Conservation (phyloP, 2,888 invertebrate genomes). For the Pyrrhosoma nymphula region DNA sequence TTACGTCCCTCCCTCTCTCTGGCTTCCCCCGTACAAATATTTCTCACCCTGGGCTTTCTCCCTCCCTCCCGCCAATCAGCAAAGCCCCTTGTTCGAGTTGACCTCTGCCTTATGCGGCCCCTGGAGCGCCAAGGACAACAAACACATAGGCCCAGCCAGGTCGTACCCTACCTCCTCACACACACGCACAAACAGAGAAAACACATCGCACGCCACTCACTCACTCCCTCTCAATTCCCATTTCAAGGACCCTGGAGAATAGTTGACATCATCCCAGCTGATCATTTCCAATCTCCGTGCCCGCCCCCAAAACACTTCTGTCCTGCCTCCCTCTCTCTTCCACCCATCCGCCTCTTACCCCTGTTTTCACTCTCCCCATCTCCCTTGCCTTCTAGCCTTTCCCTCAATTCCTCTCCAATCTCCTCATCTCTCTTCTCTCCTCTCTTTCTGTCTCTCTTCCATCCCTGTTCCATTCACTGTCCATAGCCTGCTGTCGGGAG, state of each 20-base stretch:
- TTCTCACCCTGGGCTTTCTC: not conserved
- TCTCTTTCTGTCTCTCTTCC: not conserved
- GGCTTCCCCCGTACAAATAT: slow-evolving; percentile 13
- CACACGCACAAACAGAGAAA: too few species aligned
- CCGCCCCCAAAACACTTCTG: not conserved
- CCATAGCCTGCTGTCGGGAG: too few species aligned
- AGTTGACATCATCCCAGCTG: slow-evolving; percentile 22
- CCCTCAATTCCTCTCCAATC: not conserved
- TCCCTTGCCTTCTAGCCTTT: not conserved
- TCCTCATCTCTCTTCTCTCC: not conserved
- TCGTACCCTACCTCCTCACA: not conserved
- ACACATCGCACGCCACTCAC: not conserved
- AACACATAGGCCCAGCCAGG: not conserved
- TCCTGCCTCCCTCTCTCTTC: not conserved
- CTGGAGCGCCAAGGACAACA: slow-evolving; percentile 1
- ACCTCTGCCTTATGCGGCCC: slow-evolving; percentile 27
- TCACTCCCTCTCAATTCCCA: slow-evolving; percentile 2
- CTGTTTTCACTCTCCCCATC: not conserved
- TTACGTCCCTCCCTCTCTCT: not conserved
- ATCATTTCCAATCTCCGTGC: not conserved
- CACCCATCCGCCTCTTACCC: not conserved
- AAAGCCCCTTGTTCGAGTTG: not conserved
- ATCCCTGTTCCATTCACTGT: not conserved
- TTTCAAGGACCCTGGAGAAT: slow-evolving; percentile 18
- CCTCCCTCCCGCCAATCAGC: not conserved